Percentiles rank a stretch among this genome's conserved stretches.
Conservation (phyloP, 1,140 invertebrate species). For the Anthonomus grandis region DNA sequence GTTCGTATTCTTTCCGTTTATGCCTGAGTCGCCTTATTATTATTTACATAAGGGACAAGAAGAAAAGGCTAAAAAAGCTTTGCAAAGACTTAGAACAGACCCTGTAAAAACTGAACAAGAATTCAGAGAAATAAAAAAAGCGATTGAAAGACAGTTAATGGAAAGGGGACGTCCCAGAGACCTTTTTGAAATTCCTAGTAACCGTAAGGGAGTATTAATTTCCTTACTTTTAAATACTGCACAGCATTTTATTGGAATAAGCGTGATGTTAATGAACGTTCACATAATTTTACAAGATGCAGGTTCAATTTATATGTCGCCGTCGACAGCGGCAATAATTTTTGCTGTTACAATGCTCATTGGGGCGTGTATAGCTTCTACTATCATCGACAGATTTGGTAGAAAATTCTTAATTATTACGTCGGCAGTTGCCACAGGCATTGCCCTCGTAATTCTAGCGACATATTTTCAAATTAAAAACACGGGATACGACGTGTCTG, state of each 20-base stretch:
- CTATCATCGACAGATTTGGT: conserved; percentile 37
- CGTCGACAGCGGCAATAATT: conserved; percentile 30
- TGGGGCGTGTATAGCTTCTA: conserved; percentile 17
- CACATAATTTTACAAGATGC: conserved; percentile 32
- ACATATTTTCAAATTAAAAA: conserved; percentile 37
- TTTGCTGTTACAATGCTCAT: conserved; percentile 34
- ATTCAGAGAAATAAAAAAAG: conserved; percentile 31
- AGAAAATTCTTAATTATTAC: conserved; percentile 31
- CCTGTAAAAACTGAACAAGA: conserved; percentile 43
- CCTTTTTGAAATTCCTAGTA: conserved; percentile 28
- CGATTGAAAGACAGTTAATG: conserved; percentile 27
- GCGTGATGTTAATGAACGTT: conserved; percentile 41
- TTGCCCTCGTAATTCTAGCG: conserved; percentile 28
- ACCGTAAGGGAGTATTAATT: conserved; percentile 32
- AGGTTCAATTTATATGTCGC: conserved; percentile 18
- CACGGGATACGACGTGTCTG: conserved; percentile 7
- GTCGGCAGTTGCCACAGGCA: conserved; percentile 28
- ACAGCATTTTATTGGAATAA: conserved; percentile 51
- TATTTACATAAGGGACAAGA: conserved; percentile 39
- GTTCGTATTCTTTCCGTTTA: conserved; percentile 32
- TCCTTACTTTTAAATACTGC: conserved; percentile 52
- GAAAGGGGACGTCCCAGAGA: conserved; percentile 28
- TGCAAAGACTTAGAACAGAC: conserved; percentile 54
- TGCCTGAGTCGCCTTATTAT: conserved; percentile 42
- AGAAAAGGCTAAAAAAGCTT: conserved; percentile 50